Conservation (phyloP, 2,797 vertebrate genomes). For the Nyctibius grandis region DNA sequence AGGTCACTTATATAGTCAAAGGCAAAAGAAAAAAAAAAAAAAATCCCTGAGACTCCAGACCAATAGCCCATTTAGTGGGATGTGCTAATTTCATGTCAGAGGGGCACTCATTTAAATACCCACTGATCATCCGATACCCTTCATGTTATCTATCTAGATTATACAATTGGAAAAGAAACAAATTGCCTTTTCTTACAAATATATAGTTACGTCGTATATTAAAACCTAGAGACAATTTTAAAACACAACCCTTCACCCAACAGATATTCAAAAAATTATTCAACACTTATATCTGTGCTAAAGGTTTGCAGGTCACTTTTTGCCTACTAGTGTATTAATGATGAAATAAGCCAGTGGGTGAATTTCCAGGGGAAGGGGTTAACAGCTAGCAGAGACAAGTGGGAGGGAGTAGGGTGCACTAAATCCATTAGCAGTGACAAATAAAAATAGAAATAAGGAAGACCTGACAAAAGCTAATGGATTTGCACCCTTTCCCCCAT, state of each 20-base stretch:
- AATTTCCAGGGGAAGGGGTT: constrained; percentile 31
- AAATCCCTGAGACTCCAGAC: background rate
- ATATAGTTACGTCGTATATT: background rate
- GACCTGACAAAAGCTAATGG: constrained; percentile 27
- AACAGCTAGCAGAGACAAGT: background rate
- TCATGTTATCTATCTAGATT: background rate
- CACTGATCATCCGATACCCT: background rate
- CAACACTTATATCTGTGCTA: background rate
- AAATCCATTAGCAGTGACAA: constrained; percentile 40
- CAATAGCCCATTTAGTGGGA: background rate
- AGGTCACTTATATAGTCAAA: background rate
- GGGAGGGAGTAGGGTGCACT: background rate
- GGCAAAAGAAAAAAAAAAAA: background rate
- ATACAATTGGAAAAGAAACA: background rate
- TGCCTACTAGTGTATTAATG: background rate
- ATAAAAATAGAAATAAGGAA: constrained; percentile 5
- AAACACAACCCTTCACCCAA: background rate
- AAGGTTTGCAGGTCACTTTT: background rate
- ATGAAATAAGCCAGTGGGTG: background rate
- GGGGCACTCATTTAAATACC: background rate
- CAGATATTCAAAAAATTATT: background rate
- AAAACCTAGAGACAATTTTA: background rate
- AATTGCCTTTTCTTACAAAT: background rate
- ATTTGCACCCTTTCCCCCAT: background rate
- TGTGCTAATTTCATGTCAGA: background rate